Percentiles rank a stretch among this genome's conserved stretches.
phyloP scores from a whole-genome alignment of 2,797 vertebrate species.

The Benthosema pterotum region DNA sequence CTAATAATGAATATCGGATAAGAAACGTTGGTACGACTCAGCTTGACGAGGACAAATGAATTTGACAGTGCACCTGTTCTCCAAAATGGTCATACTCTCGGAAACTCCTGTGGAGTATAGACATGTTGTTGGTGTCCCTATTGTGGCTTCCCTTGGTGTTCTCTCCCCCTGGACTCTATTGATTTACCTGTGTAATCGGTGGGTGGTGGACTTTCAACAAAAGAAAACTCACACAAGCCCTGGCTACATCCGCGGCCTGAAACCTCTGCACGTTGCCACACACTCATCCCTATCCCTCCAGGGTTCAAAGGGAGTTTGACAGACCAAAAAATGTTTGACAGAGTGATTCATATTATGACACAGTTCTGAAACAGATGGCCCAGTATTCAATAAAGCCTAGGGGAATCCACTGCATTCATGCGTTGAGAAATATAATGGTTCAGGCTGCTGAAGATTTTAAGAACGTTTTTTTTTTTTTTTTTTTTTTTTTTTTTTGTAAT shows the following conservation, averaged over 20 bases:
- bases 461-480: too few species aligned
- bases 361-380: conserved; percentile 44
- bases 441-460: not conserved
- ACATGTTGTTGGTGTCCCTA: conserved; percentile 36
- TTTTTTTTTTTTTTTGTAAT: not conserved
- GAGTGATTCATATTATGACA: conserved; percentile 21
- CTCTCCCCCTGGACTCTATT: conserved; percentile 34
- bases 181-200: conserved; percentile 54
- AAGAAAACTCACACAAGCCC: conserved; percentile 67
- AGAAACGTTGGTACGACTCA: too few species aligned
- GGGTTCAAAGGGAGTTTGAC: conserved; percentile 67
- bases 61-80: conserved; percentile 57
- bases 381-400: conserved; percentile 41
- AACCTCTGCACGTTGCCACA: conserved; percentile 41
- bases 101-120: conserved; percentile 39
- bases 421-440: conserved; percentile 5
- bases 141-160: conserved; percentile 44
- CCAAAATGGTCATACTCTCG: conserved; percentile 1
- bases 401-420: conserved; percentile 7
- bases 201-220: conserved; percentile 67
- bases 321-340: conserved; percentile 26
- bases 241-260: conserved; percentile 52
- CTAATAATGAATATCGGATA: too few species aligned
- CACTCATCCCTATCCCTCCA: conserved; percentile 43
- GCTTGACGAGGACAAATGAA: conserved; percentile 17